Conservation (phyloP, 2,797 vertebrate genomes). For the Phaenicophaeus curvirostris region DNA sequence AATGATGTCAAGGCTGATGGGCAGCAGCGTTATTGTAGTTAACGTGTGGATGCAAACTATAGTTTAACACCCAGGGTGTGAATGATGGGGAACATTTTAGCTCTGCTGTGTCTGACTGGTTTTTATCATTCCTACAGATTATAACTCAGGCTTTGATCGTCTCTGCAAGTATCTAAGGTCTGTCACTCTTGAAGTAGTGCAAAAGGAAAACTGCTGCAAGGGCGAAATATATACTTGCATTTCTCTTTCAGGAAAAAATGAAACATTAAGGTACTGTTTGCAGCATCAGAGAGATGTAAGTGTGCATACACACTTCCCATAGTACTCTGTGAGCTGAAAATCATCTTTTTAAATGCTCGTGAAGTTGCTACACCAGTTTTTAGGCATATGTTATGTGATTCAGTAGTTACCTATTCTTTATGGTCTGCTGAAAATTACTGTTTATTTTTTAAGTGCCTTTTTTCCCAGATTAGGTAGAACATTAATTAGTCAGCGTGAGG, state of each 20-base stretch:
- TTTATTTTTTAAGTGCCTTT: constrained; percentile 56
- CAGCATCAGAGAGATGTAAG: fast-evolving
- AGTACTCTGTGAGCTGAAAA: background rate
- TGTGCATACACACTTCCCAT: fast-evolving
- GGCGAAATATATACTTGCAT: background rate
- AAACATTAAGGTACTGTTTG: background rate
- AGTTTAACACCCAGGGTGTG: background rate
- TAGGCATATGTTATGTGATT: background rate
- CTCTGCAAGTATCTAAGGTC: background rate
- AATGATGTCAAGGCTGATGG: background rate
- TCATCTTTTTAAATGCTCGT: background rate
- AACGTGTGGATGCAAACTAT: background rate
- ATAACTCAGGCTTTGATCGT: background rate
- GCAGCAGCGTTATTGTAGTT: background rate
- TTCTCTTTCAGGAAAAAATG: background rate
- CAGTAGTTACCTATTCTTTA: constrained; percentile 20
- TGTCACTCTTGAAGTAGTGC: background rate
- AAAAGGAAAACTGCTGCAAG: background rate
- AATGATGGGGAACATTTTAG: background rate
- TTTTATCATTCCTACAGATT: background rate
- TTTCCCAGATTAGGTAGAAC: constrained; percentile 9
- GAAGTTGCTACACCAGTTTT: background rate
- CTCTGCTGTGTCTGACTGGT: background rate
- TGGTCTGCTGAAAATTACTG: constrained; percentile 14
- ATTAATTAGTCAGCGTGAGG: constrained; percentile 46